Evolutionary conservation across 2,797 vertebrate species (phyloP), one percentile per base, ranked within the genome.

Genomic region (Scyliorhinus canicula): DNA sequence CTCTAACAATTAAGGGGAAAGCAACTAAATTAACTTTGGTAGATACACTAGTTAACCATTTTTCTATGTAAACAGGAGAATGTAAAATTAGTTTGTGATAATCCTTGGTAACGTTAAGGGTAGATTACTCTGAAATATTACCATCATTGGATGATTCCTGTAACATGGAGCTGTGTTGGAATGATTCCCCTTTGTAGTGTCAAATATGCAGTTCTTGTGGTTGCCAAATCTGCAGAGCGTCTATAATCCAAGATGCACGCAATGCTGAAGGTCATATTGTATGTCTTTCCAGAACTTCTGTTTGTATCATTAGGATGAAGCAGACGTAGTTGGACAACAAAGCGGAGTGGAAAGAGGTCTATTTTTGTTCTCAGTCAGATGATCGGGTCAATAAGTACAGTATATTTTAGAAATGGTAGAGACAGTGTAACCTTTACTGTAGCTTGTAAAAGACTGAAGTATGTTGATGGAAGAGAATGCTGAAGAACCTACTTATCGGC

Each of bases 361-460:
- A 98, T 98, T 98, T 98, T 97, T 96, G 96, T 97, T 96, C 86
- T 95, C 96, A 95, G 97, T 97, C 97, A 97, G 97, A 97, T 96
- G 97, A 97, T 96, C 96, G 97, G 97, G 97, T 97, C 97, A 96
- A 96, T 96, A 96, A 96, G 95, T 95, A 19, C 44, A 24, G 93
- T 69, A 94, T 94, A 94, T 94, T 94, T 71, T 96, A 96, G 96
- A 96, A 91, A 95, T 96, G 96, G 96, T 96, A 96, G 96, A 96
- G 95, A 96, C 96, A 96, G 97, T 96, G 96, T 95, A 28, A 21
- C 47, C 67, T 21, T 74, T 71, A 52, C 96, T 97, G 96, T 97
- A 97, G 97, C 96, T 96, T 96, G 95, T 96, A 55, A 26, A 95
- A 16, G 71, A 55, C 96, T 96, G 96, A 97, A 98, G 96, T 96